Evolutionary conservation across 1,140 invertebrate genomes (phyloP), one percentile per base, ranked within the genome.

Genomic region (Zaprionus kolodkinae): DNA sequence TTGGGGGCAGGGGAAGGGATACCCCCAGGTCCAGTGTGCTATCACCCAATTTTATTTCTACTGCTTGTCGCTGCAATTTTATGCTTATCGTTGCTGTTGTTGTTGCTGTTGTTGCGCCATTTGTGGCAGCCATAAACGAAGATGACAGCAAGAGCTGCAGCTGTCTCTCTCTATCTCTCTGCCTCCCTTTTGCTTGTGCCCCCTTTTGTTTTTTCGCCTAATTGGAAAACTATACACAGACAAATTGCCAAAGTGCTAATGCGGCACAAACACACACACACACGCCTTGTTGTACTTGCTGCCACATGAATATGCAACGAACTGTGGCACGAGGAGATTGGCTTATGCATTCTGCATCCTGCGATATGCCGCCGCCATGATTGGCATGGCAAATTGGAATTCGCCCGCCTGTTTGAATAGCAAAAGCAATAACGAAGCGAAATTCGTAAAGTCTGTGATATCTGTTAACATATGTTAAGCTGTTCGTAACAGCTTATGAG

Each of bases 221-320:
- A 87, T 80, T 85, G 83, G 79, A 83, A 88, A 88, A 80, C 84
- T 87, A 88, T 80, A 74, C 69, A 63, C 66, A 80, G 77, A 48
- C 65, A 67, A 64, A 75, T 70, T 62, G 72, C 59, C 56, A 57
- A 35, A 69, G 35, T 70, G 72, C 77, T 71, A 54, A 66, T 78
- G 25, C 59, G 54, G 54, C 78, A 68, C 17, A 50, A 72, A 56
- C 38, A 33, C 1, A 66, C 38, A 61, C 25, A 33, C 7, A 50
- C 25, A 10, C 38, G 27, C n/a, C n/a, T 45, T 15, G 40, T n/a
- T 40, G 38, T 40, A 40, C 38, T 40, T 30, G 30, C 4, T 15
- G 17, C 63, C 25, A 45, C 30, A 52, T 15, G 25, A 36, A 65
- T 52, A 57, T 35, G 61, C 57, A 66, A 15, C 25, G 35, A 12